Evolutionary conservation across 2,888 invertebrate species (phyloP), one percentile per base, ranked within the genome.

Genomic region (Synergus itoensis): DNA sequence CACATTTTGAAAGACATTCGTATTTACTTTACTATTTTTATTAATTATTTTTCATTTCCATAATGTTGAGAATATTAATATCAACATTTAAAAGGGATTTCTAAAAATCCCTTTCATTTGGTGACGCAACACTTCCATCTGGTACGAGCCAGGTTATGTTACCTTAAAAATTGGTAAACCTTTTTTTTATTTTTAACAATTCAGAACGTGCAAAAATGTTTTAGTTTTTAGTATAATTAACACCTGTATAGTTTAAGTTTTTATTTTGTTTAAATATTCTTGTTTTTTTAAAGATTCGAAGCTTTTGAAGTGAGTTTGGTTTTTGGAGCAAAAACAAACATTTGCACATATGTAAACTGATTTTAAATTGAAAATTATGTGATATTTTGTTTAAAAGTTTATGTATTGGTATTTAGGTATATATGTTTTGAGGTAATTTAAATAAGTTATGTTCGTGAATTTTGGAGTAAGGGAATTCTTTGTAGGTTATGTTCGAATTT

Each of bases 81-180:
- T 18, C 18, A 62, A 62, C 11, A 28, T 28, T 14, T 62, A 28
- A 4, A 62, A 57, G 9, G 2, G 12, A 3, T 4, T 53, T n/a
- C 36, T 11, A 73, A 16, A 28, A 53, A 16, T 53, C 36, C 11
- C n/a, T 36, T 40, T 11, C 48, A 16, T 14, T 28, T 79, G 78
- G 82, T 86, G 86, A 86, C 84, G 84, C 85, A 87, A 85, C 81
- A 81, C 36, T 79, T 63, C 83, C 82, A 83, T 83, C 83, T 82
- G 84, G 83, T 40, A 57, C 69, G n/a, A 53, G 60, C 76, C 76
- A 84, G 84, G 84, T 84, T 86, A 84, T 82, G 84, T 80, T 62
- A 78, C 76, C 78, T 53, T 65, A 28, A 8, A 53, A 79, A 63
- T 18, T 60, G 65, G 28, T 53, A 12, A 64, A 63, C 36, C 53